A percentile compares a stretch with the other conserved stretches of the same genome.
Evolutionary conservation across 2,888 invertebrate species (phyloP).

Genomic region (Mylabris sibirica): DNA sequence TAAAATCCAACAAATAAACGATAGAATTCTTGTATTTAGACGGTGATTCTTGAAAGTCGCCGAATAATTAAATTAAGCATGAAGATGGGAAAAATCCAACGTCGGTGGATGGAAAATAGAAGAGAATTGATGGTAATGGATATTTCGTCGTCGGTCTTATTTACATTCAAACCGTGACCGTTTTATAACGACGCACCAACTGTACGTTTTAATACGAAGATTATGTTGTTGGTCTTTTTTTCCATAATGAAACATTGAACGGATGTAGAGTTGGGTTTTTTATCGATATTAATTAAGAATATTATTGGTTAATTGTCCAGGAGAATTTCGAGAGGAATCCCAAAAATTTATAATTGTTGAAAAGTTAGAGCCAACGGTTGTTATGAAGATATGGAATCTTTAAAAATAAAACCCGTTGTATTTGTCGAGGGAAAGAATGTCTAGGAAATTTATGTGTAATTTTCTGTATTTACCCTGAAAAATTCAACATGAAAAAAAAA

Average conservation of each 20-base stretch:
- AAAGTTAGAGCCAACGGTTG: constrained; percentile 3
- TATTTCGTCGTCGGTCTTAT: not conserved
- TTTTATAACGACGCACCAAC: not conserved
- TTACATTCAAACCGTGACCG: not conserved
- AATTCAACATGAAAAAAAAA: too few relatives aligned
- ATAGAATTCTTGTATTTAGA: too few relatives aligned
- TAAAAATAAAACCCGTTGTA: not conserved
- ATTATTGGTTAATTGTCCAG: not conserved
- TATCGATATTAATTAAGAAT: not conserved
- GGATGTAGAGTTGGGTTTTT: not conserved
- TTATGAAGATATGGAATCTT: not conserved
- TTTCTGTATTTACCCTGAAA: too few relatives aligned
- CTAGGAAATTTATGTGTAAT: too few relatives aligned
- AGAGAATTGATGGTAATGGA: constrained; percentile 8
- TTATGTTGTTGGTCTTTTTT: constrained; percentile 1
- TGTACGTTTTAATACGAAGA: not conserved
- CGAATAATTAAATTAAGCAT: too few relatives aligned
- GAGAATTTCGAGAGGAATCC: not conserved
- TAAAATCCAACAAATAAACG: too few relatives aligned
- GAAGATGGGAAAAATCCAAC: not conserved
- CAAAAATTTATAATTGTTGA: not conserved
- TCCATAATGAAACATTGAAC: not conserved
- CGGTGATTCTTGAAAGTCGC: too few relatives aligned
- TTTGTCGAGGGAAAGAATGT: not conserved
- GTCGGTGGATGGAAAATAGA: not conserved